Conservation (phyloP, 2,888 invertebrate genomes). For the Limnephilus lunatus region DNA sequence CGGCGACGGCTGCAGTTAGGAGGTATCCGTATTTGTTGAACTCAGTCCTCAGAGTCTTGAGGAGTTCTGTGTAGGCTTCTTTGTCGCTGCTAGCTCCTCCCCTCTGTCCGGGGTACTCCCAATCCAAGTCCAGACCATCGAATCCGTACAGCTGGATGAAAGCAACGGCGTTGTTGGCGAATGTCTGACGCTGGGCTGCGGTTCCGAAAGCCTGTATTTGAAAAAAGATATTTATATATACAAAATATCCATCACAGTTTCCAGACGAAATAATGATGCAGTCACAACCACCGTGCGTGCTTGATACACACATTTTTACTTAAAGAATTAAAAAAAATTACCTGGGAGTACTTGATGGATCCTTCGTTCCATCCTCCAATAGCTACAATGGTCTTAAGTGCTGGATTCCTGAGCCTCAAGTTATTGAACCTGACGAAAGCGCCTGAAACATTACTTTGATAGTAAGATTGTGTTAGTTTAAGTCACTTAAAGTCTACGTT, state of each 20-base stretch:
- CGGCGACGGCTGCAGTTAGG: constrained; percentile 80
- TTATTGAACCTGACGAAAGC: constrained; percentile 77
- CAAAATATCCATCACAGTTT: neutral
- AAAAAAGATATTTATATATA: neutral
- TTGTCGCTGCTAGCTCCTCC: constrained; percentile 70
- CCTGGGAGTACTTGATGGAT: constrained; percentile 78
- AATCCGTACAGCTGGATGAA: constrained; percentile 79
- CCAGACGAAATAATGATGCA: neutral
- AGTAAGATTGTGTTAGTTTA: neutral
- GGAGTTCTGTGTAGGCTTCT: constrained; percentile 75
- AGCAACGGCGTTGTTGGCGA: constrained; percentile 77
- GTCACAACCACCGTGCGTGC: neutral
- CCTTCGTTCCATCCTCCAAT: constrained; percentile 86
- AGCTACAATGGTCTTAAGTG: constrained; percentile 79
- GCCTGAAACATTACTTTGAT: constrained; percentile 69
- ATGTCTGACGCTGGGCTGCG: constrained; percentile 69
- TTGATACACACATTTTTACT: too few relatives aligned
- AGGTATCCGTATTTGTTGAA: constrained; percentile 77
- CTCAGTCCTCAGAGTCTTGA: constrained; percentile 77
- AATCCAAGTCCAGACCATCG: constrained; percentile 85
- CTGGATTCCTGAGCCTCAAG: constrained; percentile 76
- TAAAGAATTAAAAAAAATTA: constrained; percentile 66
- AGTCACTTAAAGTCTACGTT: neutral
- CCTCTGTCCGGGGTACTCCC: constrained; percentile 80
- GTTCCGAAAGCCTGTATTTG: constrained; percentile 72